Conservation (phyloP, 2,888 invertebrate genomes). For the Dryocosmus kuriphilus region DNA sequence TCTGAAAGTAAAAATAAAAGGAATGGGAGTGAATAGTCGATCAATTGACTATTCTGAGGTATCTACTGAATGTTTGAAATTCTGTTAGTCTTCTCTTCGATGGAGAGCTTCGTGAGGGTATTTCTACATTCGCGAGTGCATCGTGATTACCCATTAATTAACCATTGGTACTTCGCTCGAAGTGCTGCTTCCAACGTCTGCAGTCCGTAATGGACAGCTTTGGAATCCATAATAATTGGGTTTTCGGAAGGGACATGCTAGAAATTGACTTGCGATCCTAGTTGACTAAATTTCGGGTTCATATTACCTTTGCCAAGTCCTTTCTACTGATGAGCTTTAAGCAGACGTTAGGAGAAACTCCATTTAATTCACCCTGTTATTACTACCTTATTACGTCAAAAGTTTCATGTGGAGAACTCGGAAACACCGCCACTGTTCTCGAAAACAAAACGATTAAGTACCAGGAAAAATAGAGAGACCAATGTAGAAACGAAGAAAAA, state of each 20-base stretch:
- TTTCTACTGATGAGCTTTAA: conserved; percentile 59
- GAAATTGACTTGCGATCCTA: conserved; percentile 64
- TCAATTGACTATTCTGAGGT: not conserved
- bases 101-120: conserved; percentile 23
- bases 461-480: not conserved
- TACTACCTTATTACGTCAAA: conserved; percentile 42
- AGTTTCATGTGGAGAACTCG: not conserved
- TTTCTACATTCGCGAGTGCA: conserved; percentile 44
- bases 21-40: not conserved
- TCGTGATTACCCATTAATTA: conserved; percentile 50
- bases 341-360: conserved; percentile 52
- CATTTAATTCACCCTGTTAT: conserved; percentile 61
- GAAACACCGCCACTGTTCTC: not conserved
- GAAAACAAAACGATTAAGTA: conserved; percentile 4
- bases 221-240: conserved; percentile 55
- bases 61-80: not conserved
- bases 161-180: conserved; percentile 44
- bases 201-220: conserved; percentile 50
- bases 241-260: conserved; percentile 55
- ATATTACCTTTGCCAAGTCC: conserved; percentile 59
- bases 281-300: conserved; percentile 64
- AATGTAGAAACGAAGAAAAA: not conserved
- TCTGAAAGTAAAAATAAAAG: not conserved
- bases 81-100: not conserved
- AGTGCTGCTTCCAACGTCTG: conserved; percentile 52